phyloP scores from a whole-genome alignment of 1,140 invertebrate genomes.

The Metopolophium dirhodum region DNA sequence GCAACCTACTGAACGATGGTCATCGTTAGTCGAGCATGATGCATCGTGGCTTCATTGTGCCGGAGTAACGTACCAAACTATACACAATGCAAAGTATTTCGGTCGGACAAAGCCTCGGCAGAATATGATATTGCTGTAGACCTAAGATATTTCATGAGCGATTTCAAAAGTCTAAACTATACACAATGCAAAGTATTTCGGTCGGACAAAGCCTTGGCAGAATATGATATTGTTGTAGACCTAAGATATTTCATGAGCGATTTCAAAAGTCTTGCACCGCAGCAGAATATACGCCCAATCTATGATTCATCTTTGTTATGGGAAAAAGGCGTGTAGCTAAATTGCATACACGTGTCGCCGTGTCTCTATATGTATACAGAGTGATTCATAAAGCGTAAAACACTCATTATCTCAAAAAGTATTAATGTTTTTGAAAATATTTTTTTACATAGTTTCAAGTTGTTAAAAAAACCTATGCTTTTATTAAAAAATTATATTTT shows the following conservation, averaged over 20 bases:
- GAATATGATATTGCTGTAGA: background rate
- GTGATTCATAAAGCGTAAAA: too few species aligned
- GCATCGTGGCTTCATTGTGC: background rate
- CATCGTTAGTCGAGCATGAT: too few species aligned
- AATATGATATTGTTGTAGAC: background rate
- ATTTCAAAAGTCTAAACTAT: background rate
- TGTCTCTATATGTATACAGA: too few species aligned
- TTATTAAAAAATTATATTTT: too few species aligned
- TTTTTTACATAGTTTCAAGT: too few species aligned
- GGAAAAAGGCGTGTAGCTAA: background rate
- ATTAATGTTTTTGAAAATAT: too few species aligned
- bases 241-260: background rate
- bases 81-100: background rate
- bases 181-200: background rate
- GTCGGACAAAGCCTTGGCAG: too few species aligned
- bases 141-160: background rate
- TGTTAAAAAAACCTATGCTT: too few species aligned
- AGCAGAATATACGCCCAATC: background rate
- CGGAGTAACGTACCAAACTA: background rate
- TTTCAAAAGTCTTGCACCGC: background rate
- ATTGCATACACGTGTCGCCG: constrained; percentile 1
- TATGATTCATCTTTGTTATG: too few species aligned
- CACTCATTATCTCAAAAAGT: too few species aligned
- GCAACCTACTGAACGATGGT: too few species aligned
- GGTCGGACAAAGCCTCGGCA: too few species aligned